Evolutionary conservation across 2,797 vertebrate species (phyloP).

Genomic region (Margarornis squamiger): DNA sequence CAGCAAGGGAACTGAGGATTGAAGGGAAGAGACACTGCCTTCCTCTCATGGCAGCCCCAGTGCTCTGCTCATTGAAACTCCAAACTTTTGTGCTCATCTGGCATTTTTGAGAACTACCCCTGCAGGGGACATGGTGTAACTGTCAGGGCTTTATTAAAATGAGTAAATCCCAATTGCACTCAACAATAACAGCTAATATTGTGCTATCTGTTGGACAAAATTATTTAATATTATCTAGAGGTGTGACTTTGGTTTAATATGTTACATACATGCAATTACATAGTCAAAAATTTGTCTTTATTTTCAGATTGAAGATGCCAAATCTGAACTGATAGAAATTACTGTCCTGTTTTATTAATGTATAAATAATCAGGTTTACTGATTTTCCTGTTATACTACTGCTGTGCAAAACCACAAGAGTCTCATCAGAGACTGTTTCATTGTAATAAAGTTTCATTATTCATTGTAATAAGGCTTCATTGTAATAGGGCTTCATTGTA

Average conservation of each 20-base stretch:
- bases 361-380: not conserved
- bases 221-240: not conserved
- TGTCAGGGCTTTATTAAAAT: not conserved
- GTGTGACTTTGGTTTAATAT: not conserved
- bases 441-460: not conserved
- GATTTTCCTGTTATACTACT: not conserved
- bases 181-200: not conserved
- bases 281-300: not conserved
- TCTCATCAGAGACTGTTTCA: not conserved
- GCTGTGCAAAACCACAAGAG: not conserved
- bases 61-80: not conserved
- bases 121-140: not conserved
- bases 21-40: not conserved
- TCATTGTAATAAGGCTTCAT: not conserved
- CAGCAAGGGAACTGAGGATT: not conserved
- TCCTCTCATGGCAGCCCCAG: not conserved
- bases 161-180: not conserved
- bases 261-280: not conserved
- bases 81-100: not conserved
- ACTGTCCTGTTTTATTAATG: not conserved
- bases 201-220: not conserved
- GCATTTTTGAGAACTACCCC: not conserved
- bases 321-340: not conserved
- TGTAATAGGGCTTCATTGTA: not conserved
- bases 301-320: not conserved